Percentiles rank a stretch among this genome's conserved stretches.
Evolutionary conservation across 2,797 vertebrate genomes (phyloP).

Genomic region (Bradypodion ventrale): DNA sequence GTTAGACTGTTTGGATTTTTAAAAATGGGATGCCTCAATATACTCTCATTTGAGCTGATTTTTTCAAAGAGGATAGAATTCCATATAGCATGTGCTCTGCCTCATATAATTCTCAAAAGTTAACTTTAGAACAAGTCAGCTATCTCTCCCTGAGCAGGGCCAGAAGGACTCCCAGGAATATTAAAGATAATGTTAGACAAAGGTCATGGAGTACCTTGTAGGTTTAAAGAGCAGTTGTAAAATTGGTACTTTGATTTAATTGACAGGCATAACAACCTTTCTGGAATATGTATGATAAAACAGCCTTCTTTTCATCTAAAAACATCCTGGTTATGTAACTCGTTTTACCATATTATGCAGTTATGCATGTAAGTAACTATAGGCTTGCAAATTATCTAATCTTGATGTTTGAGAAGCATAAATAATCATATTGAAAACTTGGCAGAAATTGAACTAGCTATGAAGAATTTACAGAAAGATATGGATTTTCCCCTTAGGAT

Average conservation of each 20-base stretch:
- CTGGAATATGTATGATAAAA: conserved; percentile 57
- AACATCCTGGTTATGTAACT: conserved; percentile 39
- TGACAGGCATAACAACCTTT: conserved; percentile 54
- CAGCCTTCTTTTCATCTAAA: conserved; percentile 34
- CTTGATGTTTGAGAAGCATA: conserved; percentile 82
- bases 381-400: conserved; percentile 83
- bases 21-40: too few species aligned
- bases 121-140: conserved; percentile 49
- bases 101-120: conserved; percentile 24
- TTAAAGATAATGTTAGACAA: conserved; percentile 58
- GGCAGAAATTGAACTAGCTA: conserved; percentile 68
- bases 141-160: conserved; percentile 56
- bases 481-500: neutral
- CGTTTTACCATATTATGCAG: conserved; percentile 20
- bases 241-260: conserved; percentile 73
- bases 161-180: conserved; percentile 51
- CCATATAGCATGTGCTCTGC: conserved; percentile 31
- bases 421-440: conserved; percentile 79
- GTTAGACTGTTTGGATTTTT: too few species aligned
- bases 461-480: conserved; percentile 45
- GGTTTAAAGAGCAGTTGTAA: conserved; percentile 74
- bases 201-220: conserved; percentile 59
- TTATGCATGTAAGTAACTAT: conserved; percentile 44
- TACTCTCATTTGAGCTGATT: conserved; percentile 7
- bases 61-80: conserved; percentile 53